A percentile compares a stretch with the other conserved stretches of the same genome.
phyloP scores from a whole-genome alignment of 2,888 invertebrate species.

The Lasioglossum calceatum region DNA sequence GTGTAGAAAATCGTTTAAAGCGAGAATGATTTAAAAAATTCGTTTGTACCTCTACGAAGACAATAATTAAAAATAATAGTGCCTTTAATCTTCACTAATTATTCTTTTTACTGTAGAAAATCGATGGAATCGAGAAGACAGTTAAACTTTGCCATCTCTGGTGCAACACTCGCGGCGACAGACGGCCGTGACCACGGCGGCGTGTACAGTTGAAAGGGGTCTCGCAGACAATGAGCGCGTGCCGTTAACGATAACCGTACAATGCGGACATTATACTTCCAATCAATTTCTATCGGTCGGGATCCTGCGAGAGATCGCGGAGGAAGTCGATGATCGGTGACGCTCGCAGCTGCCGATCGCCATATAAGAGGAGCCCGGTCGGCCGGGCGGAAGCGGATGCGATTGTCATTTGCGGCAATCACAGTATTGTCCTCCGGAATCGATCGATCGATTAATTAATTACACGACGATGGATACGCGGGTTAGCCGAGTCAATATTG shows the following conservation, averaged over 20 bases:
- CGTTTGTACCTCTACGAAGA: no score
- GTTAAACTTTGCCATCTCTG: background rate
- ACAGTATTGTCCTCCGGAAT: slow-evolving; percentile 60
- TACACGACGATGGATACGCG: slow-evolving; percentile 74
- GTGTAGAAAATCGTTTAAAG: background rate
- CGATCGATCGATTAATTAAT: slow-evolving; percentile 80
- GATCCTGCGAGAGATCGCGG: slow-evolving; percentile 19
- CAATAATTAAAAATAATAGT: no score
- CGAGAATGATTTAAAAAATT: background rate
- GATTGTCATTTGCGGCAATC: slow-evolving; percentile 65
- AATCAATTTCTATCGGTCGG: slow-evolving; percentile 58
- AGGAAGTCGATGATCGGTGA: slow-evolving; percentile 27
- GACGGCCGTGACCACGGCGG: background rate
- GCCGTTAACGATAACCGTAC: slow-evolving; percentile 34
- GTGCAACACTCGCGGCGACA: background rate
- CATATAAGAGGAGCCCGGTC: slow-evolving; percentile 3
- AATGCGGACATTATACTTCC: slow-evolving; percentile 51
- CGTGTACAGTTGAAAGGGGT: slow-evolving; percentile 9
- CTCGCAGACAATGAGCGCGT: background rate
- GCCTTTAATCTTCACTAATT: no score
- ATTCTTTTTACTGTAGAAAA: background rate
- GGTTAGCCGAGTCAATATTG: slow-evolving; percentile 81
- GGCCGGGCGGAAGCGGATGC: slow-evolving; percentile 38
- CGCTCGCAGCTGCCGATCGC: slow-evolving; percentile 34
- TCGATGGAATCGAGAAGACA: background rate